Evolutionary conservation across 2,113 vertebrate species (phyloP).

Genomic region (Progne subis): DNA sequence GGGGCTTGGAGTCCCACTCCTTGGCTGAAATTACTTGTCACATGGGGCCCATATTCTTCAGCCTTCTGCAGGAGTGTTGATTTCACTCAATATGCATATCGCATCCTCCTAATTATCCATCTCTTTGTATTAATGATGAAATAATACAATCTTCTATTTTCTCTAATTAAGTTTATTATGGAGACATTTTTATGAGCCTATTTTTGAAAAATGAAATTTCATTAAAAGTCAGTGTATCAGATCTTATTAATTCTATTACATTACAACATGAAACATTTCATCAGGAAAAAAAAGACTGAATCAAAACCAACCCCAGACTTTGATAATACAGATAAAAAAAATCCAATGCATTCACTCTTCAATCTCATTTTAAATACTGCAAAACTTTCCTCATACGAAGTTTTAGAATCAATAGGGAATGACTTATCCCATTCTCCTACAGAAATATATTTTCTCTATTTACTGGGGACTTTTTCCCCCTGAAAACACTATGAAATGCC

Average conservation of each 20-base stretch:
- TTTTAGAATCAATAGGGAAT: constrained; percentile 60
- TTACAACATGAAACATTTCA: constrained; percentile 75
- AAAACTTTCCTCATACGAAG: constrained; percentile 50
- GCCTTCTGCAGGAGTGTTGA: constrained; percentile 33
- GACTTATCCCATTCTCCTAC: constrained; percentile 13
- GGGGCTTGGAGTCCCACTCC: background rate
- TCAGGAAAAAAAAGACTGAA: constrained; percentile 52
- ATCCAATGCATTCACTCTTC: constrained; percentile 52
- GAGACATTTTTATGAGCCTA: constrained; percentile 76
- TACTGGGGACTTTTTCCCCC: background rate
- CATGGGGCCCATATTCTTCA: background rate
- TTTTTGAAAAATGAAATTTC: constrained; percentile 80
- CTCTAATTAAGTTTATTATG: constrained; percentile 82
- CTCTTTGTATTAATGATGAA: constrained; percentile 78
- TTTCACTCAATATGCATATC: constrained; percentile 57
- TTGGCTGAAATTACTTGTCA: background rate
- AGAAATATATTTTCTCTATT: constrained; percentile 32
- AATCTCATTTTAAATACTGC: constrained; percentile 50
- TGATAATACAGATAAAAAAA: constrained; percentile 66
- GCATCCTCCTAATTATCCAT: constrained; percentile 75
- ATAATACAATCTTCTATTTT: constrained; percentile 79
- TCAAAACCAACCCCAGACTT: constrained; percentile 69
- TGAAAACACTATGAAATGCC: constrained; percentile 18
- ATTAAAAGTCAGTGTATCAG: constrained; percentile 79
- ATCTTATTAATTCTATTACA: constrained; percentile 78